Evolutionary conservation across 2,113 vertebrate genomes (phyloP).

Genomic region (Ochotona princeps): DNA sequence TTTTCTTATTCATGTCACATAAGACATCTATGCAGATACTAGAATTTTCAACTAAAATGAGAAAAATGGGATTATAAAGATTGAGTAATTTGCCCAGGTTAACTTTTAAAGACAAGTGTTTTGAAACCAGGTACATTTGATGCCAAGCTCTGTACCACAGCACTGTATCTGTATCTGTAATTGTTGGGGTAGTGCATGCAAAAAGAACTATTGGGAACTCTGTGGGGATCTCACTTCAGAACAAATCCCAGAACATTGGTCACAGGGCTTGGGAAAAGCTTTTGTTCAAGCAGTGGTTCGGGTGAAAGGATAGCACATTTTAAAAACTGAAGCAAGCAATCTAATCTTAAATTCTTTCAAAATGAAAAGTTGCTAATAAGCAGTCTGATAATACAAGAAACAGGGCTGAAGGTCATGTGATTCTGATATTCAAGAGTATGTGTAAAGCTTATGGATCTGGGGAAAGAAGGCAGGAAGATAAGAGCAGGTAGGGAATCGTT

Average conservation of each 20-base stretch:
- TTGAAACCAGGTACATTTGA: not conserved
- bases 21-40: not conserved
- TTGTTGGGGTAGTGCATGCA: fast-evolving
- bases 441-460: not conserved
- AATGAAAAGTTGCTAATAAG: not conserved
- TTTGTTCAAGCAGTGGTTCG: not conserved
- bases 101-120: not conserved
- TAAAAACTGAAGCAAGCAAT: not conserved
- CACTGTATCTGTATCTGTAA: not conserved
- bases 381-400: not conserved
- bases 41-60: not conserved
- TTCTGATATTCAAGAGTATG: not conserved
- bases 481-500: not conserved
- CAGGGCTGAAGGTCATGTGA: not conserved
- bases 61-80: not conserved
- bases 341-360: not conserved
- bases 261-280: not conserved
- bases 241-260: not conserved
- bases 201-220: fast-evolving
- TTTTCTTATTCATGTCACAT: slow-evolving; percentile 20
- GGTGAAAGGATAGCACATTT: not conserved
- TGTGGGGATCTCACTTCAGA: not conserved
- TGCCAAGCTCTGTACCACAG: not conserved
- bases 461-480: not conserved
- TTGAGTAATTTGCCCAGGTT: not conserved